Base-by-base conservation (phyloP, 2,113 vertebrate species). In the Bambusicola thoracicus region DNA sequence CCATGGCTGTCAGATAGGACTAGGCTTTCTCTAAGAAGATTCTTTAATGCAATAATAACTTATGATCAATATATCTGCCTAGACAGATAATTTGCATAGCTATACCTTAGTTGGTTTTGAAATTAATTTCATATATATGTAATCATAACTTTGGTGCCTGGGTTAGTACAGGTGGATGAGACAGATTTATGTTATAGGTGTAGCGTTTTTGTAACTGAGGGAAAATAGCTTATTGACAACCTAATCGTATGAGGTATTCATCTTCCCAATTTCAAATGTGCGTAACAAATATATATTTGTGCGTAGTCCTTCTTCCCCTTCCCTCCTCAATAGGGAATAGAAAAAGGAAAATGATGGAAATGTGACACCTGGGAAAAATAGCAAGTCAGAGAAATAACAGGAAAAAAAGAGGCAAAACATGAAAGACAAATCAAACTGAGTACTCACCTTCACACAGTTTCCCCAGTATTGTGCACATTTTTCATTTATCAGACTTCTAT, bases 171-270 rank as follows among this genome's bases (percentile, higher is more conserved):
- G 44, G 53, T 92, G 48, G 30, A 53, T 46, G 43, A 81, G 56
- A 81, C 18, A 65, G 48, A 89, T 87, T 89, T 81, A 87, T 92
- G 66, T 76, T 66, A 49, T 58, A 32, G 66, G 36, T 44, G 40
- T 24, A 81, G 75, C 29, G n/a, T 48, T 65, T 89, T 53, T 89
- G 17, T 51, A 81, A 87, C 85, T 53, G 44, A 85, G 11, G 27
- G 13, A 81, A 94, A 86, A 76, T 16, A 86, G 7, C 30, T 79
- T 87, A 92, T 94, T 84, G 86, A 92, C 83, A 90, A 76, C 24
- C 51, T 72, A 43, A 86, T 84, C 20, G 53, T 22, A 36, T 22
- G 20, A 93, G 66, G 8, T 38, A 78, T 69, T 56, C 11, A 18
- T 81, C 41, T 86, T 93, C n/a, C 74, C 78, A 93, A 53, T 30